Percentiles rank a stretch among this genome's conserved stretches.
Evolutionary conservation across 2,797 vertebrate genomes (phyloP).

Genomic region (Poeciliopsis turneri): DNA sequence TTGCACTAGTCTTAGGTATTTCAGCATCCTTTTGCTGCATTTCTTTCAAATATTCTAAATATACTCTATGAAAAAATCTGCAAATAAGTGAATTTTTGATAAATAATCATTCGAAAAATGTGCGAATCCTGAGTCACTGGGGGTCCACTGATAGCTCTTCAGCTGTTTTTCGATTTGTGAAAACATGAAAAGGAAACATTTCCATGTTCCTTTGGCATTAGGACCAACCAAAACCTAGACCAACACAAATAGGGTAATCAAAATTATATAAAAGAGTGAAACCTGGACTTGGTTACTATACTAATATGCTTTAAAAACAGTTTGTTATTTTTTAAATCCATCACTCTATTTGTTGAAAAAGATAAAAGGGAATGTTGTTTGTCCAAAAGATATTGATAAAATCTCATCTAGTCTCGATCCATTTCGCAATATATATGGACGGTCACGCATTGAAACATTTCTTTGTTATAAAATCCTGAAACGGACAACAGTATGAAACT

Average conservation of each 20-base stretch:
- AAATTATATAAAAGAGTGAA: not conserved
- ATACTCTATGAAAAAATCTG: not conserved
- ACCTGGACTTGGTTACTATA: not conserved
- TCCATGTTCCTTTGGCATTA: not conserved
- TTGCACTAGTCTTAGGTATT: not conserved
- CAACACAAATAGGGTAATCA: not conserved
- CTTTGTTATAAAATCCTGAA: not conserved
- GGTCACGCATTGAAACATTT: not conserved
- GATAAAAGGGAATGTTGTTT: not conserved
- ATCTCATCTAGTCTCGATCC: not conserved
- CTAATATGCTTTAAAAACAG: not conserved
- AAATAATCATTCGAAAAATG: not conserved
- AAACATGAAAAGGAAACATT: not conserved
- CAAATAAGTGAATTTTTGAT: not conserved
- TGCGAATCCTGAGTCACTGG: not conserved
- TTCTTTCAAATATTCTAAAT: not conserved
- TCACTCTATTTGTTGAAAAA: not conserved
- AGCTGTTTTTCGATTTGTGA: not conserved
- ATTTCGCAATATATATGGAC: not conserved
- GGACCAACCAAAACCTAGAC: not conserved
- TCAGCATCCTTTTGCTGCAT: not conserved
- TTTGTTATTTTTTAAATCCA: not conserved
- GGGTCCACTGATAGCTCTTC: not conserved
- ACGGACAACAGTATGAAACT: not conserved
- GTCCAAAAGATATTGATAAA: not conserved